Base-by-base conservation (phyloP, 1,140 invertebrate genomes). In the Drosophila tani region DNA sequence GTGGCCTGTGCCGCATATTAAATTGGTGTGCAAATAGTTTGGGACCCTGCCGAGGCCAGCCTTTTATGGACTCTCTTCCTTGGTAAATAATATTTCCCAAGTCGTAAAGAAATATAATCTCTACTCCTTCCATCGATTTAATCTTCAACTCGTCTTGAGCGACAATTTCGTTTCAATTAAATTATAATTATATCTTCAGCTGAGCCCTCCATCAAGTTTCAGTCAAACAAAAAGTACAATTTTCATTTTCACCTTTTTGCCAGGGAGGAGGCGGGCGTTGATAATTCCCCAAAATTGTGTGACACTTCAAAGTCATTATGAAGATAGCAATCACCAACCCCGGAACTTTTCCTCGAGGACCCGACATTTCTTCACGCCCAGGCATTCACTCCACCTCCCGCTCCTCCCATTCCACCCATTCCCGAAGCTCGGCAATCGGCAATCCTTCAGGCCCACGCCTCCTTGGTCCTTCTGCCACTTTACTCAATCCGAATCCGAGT, bases 231-330 rank as follows among this genome's bases (percentile, higher is more conserved):
- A 79, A 68, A 67, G 76, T 75, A 55, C 64, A 62, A 86, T 82
- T 87, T 79, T 68, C 79, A 73, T 73, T 87, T 79, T 80, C 80
- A 87, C 76, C 82, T 82, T 74, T 40, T 59, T 50, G 59, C 55
- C 11, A 63, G 40, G 60, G 50, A 57, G 58, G 65, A 77, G 51
- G 45, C 50, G 66, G 68, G 68, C 68, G 68, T 65, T 78, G 79
- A 82, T 82, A 82, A 82, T 78, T 74, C 32, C 63, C 73, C 41
- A 81, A 78, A 79, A 82, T 79, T 79, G 79, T 82, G 78, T 84
- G 81, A 84, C 81, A 84, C 78, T 81, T 84, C 73, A 87, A 87
- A 88, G 84, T 81, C 81, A 87, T 88, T 88, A 87, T 87, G 78
- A 88, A 87, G 84, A 87, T 87, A 88, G 77, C 84, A 87, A 77